Evolutionary conservation across 2,888 invertebrate genomes (phyloP).

Genomic region (Drosophila engyochracea): DNA sequence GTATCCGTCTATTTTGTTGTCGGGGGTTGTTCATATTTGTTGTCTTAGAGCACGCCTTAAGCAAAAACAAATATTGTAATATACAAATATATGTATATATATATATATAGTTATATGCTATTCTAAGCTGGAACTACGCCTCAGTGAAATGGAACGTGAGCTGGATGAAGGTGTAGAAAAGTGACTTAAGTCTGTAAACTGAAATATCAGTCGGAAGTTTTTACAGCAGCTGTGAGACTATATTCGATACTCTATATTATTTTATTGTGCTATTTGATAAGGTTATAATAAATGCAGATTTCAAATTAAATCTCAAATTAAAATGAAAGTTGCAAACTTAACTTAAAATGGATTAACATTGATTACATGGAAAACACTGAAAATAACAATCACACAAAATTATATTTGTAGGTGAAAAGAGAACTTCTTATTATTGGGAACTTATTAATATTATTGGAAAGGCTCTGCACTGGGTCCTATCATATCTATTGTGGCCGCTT

Average conservation of each 20-base stretch:
- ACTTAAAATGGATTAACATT: no score
- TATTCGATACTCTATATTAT: not conserved
- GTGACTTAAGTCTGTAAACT: not conserved
- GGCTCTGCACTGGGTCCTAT: not conserved
- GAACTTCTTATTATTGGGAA: not conserved
- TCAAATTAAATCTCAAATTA: no score
- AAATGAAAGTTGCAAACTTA: no score
- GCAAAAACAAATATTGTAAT: conserved; percentile 45
- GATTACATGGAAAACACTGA: no score
- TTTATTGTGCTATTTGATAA: not conserved
- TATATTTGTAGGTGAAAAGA: not conserved
- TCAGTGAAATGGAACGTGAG: conserved; percentile 25
- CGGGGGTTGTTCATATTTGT: conserved; percentile 44
- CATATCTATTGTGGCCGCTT: not conserved
- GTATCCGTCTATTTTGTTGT: not conserved
- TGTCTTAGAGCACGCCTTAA: conserved; percentile 35
- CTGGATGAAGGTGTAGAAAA: no score
- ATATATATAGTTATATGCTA: not conserved
- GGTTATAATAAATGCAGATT: not conserved
- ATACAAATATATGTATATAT: not conserved
- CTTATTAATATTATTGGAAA: not conserved
- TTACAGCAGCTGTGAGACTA: conserved; percentile 17
- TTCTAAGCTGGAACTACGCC: conserved; percentile 43
- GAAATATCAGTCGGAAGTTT: not conserved
- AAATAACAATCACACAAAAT: no score